These are phyloP conservation scores for Pasiphila rectangulata DNA, from an alignment of 2,888 invertebrate genomes.

Conservation along the genomic window DNA sequence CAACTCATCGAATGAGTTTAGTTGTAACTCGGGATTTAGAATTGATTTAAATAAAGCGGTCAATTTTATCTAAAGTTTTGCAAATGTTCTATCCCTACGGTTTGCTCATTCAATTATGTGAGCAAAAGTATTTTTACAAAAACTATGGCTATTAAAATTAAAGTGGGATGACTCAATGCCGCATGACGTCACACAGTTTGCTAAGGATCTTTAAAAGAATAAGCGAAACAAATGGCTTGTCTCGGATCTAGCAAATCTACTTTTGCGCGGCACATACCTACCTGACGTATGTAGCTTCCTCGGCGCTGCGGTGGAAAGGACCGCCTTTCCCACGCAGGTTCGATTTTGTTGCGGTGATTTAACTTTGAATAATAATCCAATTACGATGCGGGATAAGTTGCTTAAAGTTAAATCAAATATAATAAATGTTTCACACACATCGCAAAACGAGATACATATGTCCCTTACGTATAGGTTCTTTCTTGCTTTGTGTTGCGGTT, in stretches of 20 bases:
- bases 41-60: slow-evolving; percentile 9
- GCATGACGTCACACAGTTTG: not conserved
- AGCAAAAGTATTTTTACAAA: not conserved
- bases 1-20: slow-evolving; percentile 11
- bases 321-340: slow-evolving; percentile 4
- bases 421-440: no score
- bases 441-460: no score
- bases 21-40: slow-evolving; percentile 15
- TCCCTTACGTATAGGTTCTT: no score
- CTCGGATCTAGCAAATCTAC: slow-evolving; percentile 1
- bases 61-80: slow-evolving; percentile 20
- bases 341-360: no score
- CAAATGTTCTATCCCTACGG: slow-evolving; percentile 27
- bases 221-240: no score
- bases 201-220: slow-evolving; percentile 17
- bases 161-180: slow-evolving; percentile 19
- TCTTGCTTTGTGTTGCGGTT: no score
- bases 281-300: not conserved
- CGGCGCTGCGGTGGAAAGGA: slow-evolving; percentile 14
- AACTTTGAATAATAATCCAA: no score
- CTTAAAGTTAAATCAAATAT: no score
- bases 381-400: no score
- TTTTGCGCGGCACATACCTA: slow-evolving; percentile 9
- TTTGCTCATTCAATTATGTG: slow-evolving; percentile 2
- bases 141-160: slow-evolving; percentile 19